Evolutionary conservation across 2,888 invertebrate species (phyloP), one percentile per base, ranked within the genome.

Genomic region (Nomada ruficornis): DNA sequence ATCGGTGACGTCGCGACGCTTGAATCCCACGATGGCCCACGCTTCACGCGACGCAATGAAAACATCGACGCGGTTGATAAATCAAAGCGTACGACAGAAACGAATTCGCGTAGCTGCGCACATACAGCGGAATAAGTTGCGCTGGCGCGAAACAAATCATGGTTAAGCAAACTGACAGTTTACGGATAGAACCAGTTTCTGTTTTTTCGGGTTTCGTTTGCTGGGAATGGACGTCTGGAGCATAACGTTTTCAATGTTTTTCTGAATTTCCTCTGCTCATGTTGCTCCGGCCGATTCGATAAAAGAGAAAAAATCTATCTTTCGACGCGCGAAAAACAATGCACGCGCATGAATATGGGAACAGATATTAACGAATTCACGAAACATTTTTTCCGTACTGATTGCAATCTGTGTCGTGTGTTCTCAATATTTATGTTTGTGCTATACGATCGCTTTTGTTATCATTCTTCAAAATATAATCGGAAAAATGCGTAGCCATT

Each of bases 131-230:
- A 62, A 62, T 75, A 67, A 69, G 47, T 50, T 26, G 26, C 18
- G 11, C 7, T 15, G 11, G 36, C 36, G 29, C n/a, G 62, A 69
- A 59, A 36, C 52, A 20, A 29, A 59, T 82, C 50, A 64, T 42
- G 52, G 62, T 50, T 55, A 62, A 59, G 52, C 82, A 60, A 62
- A 63, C 63, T 68, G 67, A 54, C 60, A 47, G 50, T 64, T 77
- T 75, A 57, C 63, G 57, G 36, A 47, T 63, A 11, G 63, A 54
- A 29, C 23, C 52, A 55, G 50, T 54, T 59, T 71, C 23, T 47
- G 13, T 60, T 52, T 57, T 15, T 18, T 23, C 13, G 29, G 18
- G 36, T 29, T 54, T 26, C 57, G 69, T 69, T 69, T 69, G 54
- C 42, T 54, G 15, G 0, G 68, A 36, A 67, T 20, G 59, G 20